phyloP scores from a whole-genome alignment of 1,140 invertebrate genomes.

The Linepithema humile region DNA sequence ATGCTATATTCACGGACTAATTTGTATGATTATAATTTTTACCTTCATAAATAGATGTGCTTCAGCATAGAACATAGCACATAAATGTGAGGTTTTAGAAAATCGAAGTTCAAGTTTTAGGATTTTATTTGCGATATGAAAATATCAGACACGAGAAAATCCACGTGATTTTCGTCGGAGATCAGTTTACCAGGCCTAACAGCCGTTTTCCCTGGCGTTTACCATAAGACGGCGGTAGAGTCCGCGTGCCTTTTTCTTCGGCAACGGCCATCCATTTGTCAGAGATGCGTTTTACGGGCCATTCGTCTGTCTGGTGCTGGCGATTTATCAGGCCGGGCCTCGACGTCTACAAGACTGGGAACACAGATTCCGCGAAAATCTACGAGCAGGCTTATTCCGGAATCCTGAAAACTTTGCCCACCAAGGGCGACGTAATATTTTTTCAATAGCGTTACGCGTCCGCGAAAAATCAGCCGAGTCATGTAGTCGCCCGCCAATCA shows the following conservation, averaged over 20 bases:
- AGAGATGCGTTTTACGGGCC: constrained; percentile 55
- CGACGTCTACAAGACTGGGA: constrained; percentile 55
- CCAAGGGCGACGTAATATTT: constrained; percentile 18
- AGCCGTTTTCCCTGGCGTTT: constrained; percentile 4
- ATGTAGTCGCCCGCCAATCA: not conserved
- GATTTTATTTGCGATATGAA: constrained; percentile 6
- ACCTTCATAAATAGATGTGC: not conserved
- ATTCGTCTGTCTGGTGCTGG: constrained; percentile 47
- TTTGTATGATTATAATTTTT: not conserved
- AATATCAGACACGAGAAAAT: constrained; percentile 17
- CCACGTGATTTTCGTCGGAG: constrained; percentile 12
- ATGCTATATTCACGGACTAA: not conserved
- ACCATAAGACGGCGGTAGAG: constrained; percentile 25
- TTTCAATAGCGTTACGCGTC: not conserved
- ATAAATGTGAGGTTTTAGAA: not conserved
- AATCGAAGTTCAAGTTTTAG: not conserved
- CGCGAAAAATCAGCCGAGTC: not conserved
- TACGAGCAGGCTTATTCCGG: constrained; percentile 30
- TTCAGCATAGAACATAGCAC: not conserved
- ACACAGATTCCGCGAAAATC: constrained; percentile 50
- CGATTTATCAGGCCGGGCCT: constrained; percentile 52
- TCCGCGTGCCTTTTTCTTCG: constrained; percentile 42
- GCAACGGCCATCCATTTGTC: constrained; percentile 56
- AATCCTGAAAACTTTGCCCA: constrained; percentile 14
- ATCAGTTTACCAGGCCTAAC: constrained; percentile 36